Base-by-base conservation (phyloP, 30 jellyfish, hydroid and myxozoan genomes). In the Aurelia aurita complex sp. Pacific region DNA sequence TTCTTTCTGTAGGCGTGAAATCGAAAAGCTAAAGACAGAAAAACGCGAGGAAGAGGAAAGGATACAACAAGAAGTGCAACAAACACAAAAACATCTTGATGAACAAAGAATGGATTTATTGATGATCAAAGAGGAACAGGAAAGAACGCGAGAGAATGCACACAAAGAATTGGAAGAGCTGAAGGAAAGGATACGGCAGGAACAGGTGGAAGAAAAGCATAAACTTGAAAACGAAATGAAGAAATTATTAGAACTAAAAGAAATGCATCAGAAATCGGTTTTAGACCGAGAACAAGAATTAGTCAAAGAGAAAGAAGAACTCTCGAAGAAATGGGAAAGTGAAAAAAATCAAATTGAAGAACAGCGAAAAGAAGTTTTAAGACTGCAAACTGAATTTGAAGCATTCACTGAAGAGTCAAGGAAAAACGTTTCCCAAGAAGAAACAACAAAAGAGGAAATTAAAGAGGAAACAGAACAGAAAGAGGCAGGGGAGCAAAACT, bases 171-270 rank as follows among this genome's bases (percentile, higher is more conserved):
- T 92, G 66, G 97, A 92, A 4, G 96, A 86, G 8, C 64, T 92
- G 86, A 92, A 92, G 82, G 69, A 55, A 10, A 86, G 98, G 35
- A 92, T 92, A 69, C 75, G 71, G 59, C 87, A 92, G 50, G 98
- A 92, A 51, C 98, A 92, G 32, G 91, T 64, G 16, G 86, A 73
- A 32, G 98, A 92, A 73, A 86, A 82, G 74, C 80, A 61, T 17
- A 85, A 82, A 63, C 76, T 92, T 18, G 98, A 92, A 64, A 91
- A 86, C 12, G 98, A 92, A 82, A 87, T 92, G 95, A 86, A 83
- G 55, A 62, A 92, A 57, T 64, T 92, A 6, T 51, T 87, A 34
- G 88, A 66, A 46, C 59, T 92, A 70, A 81, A 92, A 74, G 98
- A 92, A 70, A 29, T 80, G 90, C 96, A 92, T 34, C 95, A 81